Evolutionary conservation across 1,140 invertebrate species (phyloP).

Genomic region (Heliconius hewitsoni): DNA sequence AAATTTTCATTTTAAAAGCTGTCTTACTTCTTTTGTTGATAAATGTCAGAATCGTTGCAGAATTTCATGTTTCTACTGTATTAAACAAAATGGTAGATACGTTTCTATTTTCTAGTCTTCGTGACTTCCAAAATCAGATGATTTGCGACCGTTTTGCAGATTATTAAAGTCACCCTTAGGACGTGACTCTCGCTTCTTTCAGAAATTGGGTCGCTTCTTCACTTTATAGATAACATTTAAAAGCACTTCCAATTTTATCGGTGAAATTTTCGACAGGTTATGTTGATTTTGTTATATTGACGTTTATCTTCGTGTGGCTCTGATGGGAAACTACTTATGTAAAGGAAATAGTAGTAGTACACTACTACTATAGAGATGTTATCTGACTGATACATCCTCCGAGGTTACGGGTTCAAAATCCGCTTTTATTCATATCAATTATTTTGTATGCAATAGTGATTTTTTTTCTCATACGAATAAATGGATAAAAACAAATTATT

Average conservation of each 20-base stretch:
- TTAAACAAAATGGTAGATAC: background rate
- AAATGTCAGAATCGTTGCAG: too few species aligned
- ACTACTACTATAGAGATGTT: too few species aligned
- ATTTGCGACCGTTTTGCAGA: slow-evolving; percentile 45
- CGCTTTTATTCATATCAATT: too few species aligned
- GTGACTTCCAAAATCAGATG: slow-evolving; percentile 23
- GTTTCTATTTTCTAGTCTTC: background rate
- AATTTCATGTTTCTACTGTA: background rate
- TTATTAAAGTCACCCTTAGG: slow-evolving; percentile 51
- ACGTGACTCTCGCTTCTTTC: slow-evolving; percentile 59
- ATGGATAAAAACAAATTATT: too few species aligned
- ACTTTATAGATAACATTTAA: slow-evolving; percentile 41
- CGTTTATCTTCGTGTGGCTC: slow-evolving; percentile 2
- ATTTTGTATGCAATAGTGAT: too few species aligned
- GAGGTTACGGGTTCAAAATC: too few species aligned
- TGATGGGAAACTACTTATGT: background rate
- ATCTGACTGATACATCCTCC: too few species aligned
- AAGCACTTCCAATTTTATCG: slow-evolving; percentile 41
- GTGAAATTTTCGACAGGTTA: slow-evolving; percentile 40
- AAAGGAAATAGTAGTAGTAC: too few species aligned
- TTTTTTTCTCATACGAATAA: too few species aligned
- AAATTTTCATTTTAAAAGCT: too few species aligned
- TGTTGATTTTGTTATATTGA: slow-evolving; percentile 26
- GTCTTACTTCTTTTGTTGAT: too few species aligned
- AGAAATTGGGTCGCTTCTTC: slow-evolving; percentile 55